Percentiles rank a stretch among this genome's conserved stretches.
Evolutionary conservation across 2,113 vertebrate genomes (phyloP).

Genomic region (Zosterops pallidus): DNA sequence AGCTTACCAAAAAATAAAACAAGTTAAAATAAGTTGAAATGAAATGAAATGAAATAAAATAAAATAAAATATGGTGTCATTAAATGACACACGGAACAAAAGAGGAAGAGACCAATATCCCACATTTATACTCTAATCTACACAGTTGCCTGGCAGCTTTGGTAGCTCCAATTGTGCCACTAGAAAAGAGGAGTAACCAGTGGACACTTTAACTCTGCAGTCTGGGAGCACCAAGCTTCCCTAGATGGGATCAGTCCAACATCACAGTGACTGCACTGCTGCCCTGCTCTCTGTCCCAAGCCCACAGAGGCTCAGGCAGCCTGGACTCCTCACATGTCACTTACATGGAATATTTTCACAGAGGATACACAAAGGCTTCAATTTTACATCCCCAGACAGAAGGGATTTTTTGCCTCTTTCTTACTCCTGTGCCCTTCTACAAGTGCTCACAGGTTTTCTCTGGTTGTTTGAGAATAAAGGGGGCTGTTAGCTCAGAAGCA

Average conservation of each 20-base stretch:
- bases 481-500: background rate
- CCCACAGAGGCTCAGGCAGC: background rate
- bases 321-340: background rate
- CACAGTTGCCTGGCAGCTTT: background rate
- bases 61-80: background rate
- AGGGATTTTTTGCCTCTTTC: background rate
- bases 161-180: background rate
- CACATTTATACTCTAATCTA: background rate
- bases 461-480: background rate
- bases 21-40: background rate
- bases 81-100: background rate
- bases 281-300: background rate
- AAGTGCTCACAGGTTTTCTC: background rate
- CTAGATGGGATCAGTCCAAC: background rate
- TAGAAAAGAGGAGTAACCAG: background rate
- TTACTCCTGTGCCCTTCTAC: background rate
- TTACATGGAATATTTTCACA: background rate
- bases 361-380: background rate
- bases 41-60: background rate
- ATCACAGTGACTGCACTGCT: background rate
- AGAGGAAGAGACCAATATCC: background rate
- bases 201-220: accelerated
- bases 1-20: background rate
- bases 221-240: background rate
- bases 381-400: background rate